phyloP scores from a whole-genome alignment of 2,888 invertebrate genomes.

The Priocnemis perturbator region DNA sequence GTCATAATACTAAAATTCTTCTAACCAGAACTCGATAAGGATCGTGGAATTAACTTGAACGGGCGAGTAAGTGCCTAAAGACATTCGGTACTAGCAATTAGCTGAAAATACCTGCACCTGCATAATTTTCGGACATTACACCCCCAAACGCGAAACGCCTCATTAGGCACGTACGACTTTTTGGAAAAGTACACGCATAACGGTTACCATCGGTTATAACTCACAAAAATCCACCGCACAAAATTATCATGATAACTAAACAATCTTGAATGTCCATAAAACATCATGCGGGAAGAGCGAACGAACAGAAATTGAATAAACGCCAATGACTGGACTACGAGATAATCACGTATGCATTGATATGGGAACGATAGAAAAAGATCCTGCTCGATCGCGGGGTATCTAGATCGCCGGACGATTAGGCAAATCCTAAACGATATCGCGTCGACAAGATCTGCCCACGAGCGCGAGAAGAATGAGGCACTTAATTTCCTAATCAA shows the following conservation, averaged over 20 bases:
- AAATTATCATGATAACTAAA: too few relatives aligned
- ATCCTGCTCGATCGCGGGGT: not conserved
- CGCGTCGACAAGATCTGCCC: constrained; percentile 55
- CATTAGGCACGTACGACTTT: constrained; percentile 23
- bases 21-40: constrained; percentile 32
- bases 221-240: too few relatives aligned
- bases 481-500: constrained; percentile 74
- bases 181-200: not conserved
- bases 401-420: constrained; percentile 53
- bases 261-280: too few relatives aligned
- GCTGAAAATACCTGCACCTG: constrained; percentile 35
- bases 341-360: too few relatives aligned
- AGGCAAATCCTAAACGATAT: constrained; percentile 59
- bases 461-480: constrained; percentile 67
- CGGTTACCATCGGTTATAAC: not conserved
- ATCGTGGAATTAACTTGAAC: constrained; percentile 36
- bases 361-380: too few relatives aligned
- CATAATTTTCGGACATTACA: not conserved
- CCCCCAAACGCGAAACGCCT: not conserved
- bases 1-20: constrained; percentile 13
- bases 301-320: too few relatives aligned
- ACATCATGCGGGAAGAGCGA: too few relatives aligned
- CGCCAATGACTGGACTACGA: too few relatives aligned
- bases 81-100: constrained; percentile 36
- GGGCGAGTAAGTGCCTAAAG: constrained; percentile 1